These are phyloP conservation scores for Mesochorus sp. DNA, from an alignment of 2,888 invertebrate species.

Conservation along the genomic window DNA sequence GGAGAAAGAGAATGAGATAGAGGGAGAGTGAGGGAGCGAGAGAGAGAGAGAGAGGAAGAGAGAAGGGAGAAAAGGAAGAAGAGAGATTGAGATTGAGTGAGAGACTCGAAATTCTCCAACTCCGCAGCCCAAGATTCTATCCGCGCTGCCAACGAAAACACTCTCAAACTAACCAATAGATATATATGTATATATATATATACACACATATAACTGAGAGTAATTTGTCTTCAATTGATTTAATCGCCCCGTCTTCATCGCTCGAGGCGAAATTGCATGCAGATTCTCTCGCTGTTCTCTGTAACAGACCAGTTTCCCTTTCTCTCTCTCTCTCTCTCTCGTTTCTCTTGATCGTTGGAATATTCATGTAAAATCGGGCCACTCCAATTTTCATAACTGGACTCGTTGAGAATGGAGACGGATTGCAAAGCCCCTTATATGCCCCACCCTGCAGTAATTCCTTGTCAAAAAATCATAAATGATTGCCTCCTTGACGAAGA, in stretches of 20 bases:
- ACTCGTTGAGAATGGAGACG: slow-evolving; percentile 57
- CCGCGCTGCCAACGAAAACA: slow-evolving; percentile 42
- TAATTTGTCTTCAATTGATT: slow-evolving; percentile 63
- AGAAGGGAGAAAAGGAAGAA: background rate
- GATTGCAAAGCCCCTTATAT: slow-evolving; percentile 48
- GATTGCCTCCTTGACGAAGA: background rate
- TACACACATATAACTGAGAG: slow-evolving; percentile 22
- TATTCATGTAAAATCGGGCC: slow-evolving; percentile 57
- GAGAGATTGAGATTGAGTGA: background rate
- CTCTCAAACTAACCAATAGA: slow-evolving; percentile 29
- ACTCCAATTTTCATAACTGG: slow-evolving; percentile 62
- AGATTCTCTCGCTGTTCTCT: slow-evolving; percentile 40
- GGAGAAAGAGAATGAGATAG: slow-evolving; percentile 4
- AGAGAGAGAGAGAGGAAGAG: background rate
- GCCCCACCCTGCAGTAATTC: slow-evolving; percentile 22
- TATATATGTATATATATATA: background rate
- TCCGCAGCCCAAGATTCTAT: slow-evolving; percentile 37
- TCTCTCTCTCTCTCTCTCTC: background rate
- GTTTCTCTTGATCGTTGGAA: slow-evolving; percentile 37
- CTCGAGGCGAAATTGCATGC: slow-evolving; percentile 59
- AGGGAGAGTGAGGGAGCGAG: background rate
- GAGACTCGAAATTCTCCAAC: slow-evolving; percentile 45
- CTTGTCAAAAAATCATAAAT: slow-evolving; percentile 31
- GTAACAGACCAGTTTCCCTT: slow-evolving; percentile 12
- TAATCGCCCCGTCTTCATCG: slow-evolving; percentile 54